Conservation (phyloP, 2,797 vertebrate species). For the Leptodactylus fallax region DNA sequence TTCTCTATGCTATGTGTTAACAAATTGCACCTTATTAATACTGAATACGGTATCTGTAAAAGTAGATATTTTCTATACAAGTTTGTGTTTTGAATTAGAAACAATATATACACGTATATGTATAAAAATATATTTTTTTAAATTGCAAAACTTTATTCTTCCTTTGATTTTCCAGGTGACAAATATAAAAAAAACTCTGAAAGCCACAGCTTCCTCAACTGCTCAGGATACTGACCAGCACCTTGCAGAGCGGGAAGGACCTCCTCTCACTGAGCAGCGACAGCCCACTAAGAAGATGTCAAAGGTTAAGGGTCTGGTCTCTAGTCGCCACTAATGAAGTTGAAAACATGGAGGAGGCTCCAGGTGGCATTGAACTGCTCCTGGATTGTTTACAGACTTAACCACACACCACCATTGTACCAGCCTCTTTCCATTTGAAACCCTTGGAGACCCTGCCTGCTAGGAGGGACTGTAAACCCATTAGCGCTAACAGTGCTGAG, state of each 20-base stretch:
- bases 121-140: no score
- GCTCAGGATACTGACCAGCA: slow-evolving; percentile 83
- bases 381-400: slow-evolving; percentile 67
- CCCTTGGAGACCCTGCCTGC: slow-evolving; percentile 57
- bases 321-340: slow-evolving; percentile 79
- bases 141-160: neutral
- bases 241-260: slow-evolving; percentile 78
- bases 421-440: slow-evolving; percentile 61
- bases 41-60: no score
- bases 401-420: slow-evolving; percentile 67
- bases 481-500: slow-evolving; percentile 50
- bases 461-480: slow-evolving; percentile 51
- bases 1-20: no score
- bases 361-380: slow-evolving; percentile 66
- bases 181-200: slow-evolving; percentile 83
- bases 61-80: no score
- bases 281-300: slow-evolving; percentile 82
- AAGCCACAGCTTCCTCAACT: slow-evolving; percentile 76
- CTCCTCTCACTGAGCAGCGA: slow-evolving; percentile 78
- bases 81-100: no score
- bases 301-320: slow-evolving; percentile 85
- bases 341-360: slow-evolving; percentile 66
- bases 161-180: slow-evolving; percentile 73
- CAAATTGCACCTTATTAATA: no score
- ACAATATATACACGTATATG: no score